phyloP scores from a whole-genome alignment of 2,797 vertebrate species.

The Gymnoscopelus microlampas region DNA sequence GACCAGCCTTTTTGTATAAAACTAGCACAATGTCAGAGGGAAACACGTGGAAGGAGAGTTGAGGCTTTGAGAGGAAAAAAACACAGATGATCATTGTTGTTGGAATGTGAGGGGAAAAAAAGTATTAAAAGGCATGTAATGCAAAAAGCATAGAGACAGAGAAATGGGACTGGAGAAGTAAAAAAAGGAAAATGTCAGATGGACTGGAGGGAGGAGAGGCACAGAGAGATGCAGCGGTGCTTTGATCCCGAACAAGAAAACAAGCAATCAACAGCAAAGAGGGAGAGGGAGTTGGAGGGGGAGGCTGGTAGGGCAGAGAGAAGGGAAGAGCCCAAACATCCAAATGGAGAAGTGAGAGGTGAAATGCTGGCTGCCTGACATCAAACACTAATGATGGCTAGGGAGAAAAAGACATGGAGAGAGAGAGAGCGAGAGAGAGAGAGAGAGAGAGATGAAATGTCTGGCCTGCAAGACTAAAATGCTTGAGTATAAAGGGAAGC shows the following conservation, averaged over 20 bases:
- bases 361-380: constrained; percentile 47
- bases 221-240: constrained; percentile 20
- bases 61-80: constrained; percentile 32
- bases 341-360: constrained; percentile 38
- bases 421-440: constrained; percentile 5
- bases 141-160: constrained; percentile 42
- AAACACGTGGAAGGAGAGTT: too few relatives aligned
- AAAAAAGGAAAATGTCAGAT: constrained; percentile 7
- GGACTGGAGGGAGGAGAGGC: constrained; percentile 48
- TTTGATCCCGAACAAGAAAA: constrained; percentile 57
- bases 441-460: constrained; percentile 33
- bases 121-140: not conserved
- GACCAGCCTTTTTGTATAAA: constrained; percentile 11
- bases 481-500: constrained; percentile 38
- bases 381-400: constrained; percentile 56
- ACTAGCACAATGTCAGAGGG: constrained; percentile 25
- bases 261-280: constrained; percentile 51
- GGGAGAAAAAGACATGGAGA: constrained; percentile 6
- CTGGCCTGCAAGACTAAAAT: constrained; percentile 51
- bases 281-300: not conserved
- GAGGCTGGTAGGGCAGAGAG: constrained; percentile 5
- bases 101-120: constrained; percentile 3
- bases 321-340: not conserved
- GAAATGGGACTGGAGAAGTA: constrained; percentile 32
- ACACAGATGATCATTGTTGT: constrained; percentile 11